phyloP scores from a whole-genome alignment of 2,113 vertebrate genomes.

The Notechis scutatus region DNA sequence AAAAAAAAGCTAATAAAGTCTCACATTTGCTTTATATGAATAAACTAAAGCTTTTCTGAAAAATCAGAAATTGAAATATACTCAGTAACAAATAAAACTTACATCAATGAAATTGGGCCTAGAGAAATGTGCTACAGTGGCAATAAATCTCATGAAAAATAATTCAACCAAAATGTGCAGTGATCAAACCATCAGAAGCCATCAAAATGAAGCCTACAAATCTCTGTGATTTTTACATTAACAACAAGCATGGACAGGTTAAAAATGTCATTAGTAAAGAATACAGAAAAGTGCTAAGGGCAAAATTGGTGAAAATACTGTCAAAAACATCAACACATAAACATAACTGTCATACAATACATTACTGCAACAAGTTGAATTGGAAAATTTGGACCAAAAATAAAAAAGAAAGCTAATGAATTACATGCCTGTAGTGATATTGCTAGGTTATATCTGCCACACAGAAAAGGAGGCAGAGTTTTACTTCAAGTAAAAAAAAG shows the following conservation, averaged over 20 bases:
- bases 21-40: background rate
- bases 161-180: background rate
- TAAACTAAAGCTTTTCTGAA: background rate
- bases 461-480: background rate
- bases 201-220: background rate
- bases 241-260: background rate
- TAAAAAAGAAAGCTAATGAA: background rate
- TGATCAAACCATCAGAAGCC: background rate
- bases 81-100: background rate
- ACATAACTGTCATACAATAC: background rate
- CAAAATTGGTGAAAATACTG: background rate
- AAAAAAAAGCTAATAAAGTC: background rate
- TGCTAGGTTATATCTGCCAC: background rate
- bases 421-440: background rate
- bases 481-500: background rate
- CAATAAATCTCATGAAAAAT: background rate
- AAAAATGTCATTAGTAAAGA: background rate
- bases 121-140: background rate
- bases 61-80: background rate
- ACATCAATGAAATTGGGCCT: background rate
- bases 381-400: background rate
- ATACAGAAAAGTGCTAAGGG: background rate
- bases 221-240: background rate
- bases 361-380: background rate
- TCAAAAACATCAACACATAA: background rate